phyloP scores from a whole-genome alignment of 2,888 invertebrate genomes.

The Protonemura montana region DNA sequence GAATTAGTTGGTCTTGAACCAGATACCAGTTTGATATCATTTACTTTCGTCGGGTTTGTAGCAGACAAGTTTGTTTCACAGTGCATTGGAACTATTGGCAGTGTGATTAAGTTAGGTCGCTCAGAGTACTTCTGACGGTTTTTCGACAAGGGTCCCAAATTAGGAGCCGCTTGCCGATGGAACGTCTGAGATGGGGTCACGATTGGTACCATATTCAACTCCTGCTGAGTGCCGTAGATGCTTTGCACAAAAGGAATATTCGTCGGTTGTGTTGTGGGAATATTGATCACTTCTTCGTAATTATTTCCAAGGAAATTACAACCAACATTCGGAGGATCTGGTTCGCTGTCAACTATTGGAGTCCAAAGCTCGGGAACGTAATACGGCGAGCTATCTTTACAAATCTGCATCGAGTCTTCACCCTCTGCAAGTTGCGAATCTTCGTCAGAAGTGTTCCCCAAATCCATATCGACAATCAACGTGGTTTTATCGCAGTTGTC shows the following conservation, averaged over 20 bases:
- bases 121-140: background rate
- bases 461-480: constrained; percentile 43
- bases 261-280: background rate
- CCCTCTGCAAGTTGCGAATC: background rate
- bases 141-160: background rate
- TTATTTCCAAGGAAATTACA: background rate
- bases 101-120: background rate
- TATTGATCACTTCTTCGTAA: background rate
- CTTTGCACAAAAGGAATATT: background rate
- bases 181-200: background rate
- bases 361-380: constrained; percentile 12
- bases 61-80: constrained; percentile 52
- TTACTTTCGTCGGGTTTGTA: background rate
- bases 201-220: background rate
- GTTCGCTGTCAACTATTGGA: background rate
- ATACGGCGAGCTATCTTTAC: background rate
- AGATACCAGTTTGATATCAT: too few species aligned
- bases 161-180: background rate
- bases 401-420: background rate
- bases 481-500: constrained; percentile 42
- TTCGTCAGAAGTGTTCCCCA: constrained; percentile 43
- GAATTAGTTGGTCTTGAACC: too few species aligned
- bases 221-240: background rate
- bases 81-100: constrained; percentile 40
- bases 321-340: too few species aligned